Percentiles rank a stretch among this genome's conserved stretches.
Evolutionary conservation across 2,888 invertebrate genomes (phyloP).

Genomic region (Amaurobius ferox): DNA sequence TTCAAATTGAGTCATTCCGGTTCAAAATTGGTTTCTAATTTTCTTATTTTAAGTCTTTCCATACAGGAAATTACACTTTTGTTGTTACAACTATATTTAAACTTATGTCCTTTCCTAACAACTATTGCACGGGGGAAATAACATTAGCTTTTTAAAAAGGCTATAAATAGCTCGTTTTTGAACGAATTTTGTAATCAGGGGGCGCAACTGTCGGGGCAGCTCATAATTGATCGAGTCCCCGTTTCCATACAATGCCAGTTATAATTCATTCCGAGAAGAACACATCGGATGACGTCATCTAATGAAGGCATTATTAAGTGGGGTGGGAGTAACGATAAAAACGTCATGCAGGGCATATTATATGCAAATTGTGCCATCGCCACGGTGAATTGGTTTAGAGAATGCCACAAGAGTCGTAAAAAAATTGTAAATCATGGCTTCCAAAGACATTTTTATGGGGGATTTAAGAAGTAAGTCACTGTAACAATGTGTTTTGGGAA

Average conservation of each 20-base stretch:
- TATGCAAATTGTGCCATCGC: not conserved
- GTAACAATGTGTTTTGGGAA: too few species aligned
- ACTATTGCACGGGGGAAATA: too few species aligned
- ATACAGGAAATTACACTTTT: too few species aligned
- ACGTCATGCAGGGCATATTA: not conserved
- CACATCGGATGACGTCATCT: not conserved
- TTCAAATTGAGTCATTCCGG: too few species aligned
- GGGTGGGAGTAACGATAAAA: constrained; percentile 5
- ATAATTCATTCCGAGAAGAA: not conserved
- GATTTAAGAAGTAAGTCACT: too few species aligned
- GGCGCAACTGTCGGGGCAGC: not conserved
- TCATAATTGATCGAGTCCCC: not conserved
- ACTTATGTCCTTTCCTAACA: too few species aligned
- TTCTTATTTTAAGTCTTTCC: too few species aligned
- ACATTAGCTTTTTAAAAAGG: not conserved
- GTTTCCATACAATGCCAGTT: not conserved
- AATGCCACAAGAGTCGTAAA: not conserved
- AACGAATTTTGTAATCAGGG: not conserved
- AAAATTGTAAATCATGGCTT: not conserved
- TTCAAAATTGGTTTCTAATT: too few species aligned
- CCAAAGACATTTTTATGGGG: not conserved
- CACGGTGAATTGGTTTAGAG: not conserved
- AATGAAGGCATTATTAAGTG: not conserved
- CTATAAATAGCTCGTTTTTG: not conserved
- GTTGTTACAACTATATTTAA: too few species aligned